Evolutionary conservation across 2,113 vertebrate genomes (phyloP).

Genomic region (Abramis brama): DNA sequence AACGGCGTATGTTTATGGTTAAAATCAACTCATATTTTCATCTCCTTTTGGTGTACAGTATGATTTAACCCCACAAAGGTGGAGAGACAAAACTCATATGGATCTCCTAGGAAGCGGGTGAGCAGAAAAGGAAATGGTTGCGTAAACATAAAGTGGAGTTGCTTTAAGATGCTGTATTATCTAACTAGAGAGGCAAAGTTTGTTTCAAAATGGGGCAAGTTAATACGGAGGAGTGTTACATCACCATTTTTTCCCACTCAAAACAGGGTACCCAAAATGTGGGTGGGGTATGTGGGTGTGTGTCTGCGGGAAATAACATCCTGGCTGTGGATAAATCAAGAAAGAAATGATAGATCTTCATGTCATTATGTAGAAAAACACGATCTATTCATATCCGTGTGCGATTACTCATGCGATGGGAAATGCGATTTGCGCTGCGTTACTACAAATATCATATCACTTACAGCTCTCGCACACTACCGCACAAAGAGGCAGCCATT

Average conservation of each 20-base stretch:
- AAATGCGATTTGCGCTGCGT: slow-evolving; percentile 8
- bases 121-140: slow-evolving; percentile 21
- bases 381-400: slow-evolving; percentile 17
- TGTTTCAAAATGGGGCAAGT: slow-evolving; percentile 30
- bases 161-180: background rate
- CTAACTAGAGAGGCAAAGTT: slow-evolving; percentile 22
- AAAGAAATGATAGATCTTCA: slow-evolving; percentile 24
- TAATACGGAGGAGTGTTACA: slow-evolving; percentile 34
- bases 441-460: slow-evolving; percentile 29
- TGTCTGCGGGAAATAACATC: slow-evolving; percentile 40
- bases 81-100: background rate
- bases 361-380: slow-evolving; percentile 8
- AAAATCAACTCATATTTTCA: slow-evolving; percentile 17
- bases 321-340: slow-evolving; percentile 37
- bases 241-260: slow-evolving; percentile 30
- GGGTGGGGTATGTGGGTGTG: slow-evolving; percentile 28
- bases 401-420: slow-evolving; percentile 26
- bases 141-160: background rate
- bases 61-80: background rate
- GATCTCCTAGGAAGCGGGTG: background rate
- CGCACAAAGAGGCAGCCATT: slow-evolving; percentile 76
- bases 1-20: slow-evolving; percentile 1
- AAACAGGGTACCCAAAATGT: slow-evolving; percentile 44
- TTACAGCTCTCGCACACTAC: slow-evolving; percentile 62
- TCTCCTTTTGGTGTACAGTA: background rate